Evolutionary conservation across 2,888 invertebrate genomes (phyloP).

Genomic region (Ectemnius cavifrons): DNA sequence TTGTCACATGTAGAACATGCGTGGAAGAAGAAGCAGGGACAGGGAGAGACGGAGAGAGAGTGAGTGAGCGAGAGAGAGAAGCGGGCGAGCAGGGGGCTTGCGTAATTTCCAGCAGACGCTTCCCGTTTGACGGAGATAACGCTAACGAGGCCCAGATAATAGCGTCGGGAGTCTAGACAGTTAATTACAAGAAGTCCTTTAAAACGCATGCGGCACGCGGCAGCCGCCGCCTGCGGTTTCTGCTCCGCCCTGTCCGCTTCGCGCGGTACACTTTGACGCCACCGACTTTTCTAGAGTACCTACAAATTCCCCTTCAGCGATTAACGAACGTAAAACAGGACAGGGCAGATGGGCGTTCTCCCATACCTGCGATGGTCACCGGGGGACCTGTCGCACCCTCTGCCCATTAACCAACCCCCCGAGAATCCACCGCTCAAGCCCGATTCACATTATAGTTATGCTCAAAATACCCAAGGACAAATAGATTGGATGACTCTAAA

Average conservation of each 20-base stretch:
- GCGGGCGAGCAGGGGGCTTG: conserved; percentile 16
- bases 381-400: no score
- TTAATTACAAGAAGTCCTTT: conserved; percentile 74
- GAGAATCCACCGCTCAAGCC: no score
- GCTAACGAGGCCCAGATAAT: conserved; percentile 75
- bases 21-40: conserved; percentile 9
- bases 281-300: conserved; percentile 9
- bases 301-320: conserved; percentile 25
- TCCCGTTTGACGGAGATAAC: conserved; percentile 75
- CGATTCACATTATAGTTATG: no score
- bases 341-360: no score
- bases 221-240: conserved; percentile 48
- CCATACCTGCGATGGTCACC: no score
- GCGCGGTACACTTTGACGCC: conserved; percentile 20
- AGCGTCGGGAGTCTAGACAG: conserved; percentile 75
- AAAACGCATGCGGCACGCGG: conserved; percentile 57
- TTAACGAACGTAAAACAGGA: conserved; percentile 37
- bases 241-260: conserved; percentile 33
- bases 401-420: no score
- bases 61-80: background rate
- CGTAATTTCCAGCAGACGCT: conserved; percentile 59
- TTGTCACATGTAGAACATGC: conserved; percentile 5
- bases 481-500: no score
- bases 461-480: no score
- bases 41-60: conserved; percentile 14